Evolutionary conservation across 1,140 invertebrate genomes (phyloP).

Genomic region (Ips nitidus): DNA sequence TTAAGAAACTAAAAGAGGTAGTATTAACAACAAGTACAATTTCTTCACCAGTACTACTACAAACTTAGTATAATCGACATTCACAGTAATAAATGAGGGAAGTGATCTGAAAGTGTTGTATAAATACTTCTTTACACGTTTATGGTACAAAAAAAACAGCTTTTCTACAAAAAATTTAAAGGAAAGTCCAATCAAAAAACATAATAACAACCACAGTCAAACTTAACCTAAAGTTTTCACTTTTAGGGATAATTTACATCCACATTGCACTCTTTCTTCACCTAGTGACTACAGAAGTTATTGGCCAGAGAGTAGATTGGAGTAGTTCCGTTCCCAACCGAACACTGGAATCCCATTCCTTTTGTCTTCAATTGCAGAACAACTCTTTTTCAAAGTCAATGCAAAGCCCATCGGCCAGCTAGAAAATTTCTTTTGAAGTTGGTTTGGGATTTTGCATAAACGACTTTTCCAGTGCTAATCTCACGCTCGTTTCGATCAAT

Average conservation of each 20-base stretch:
- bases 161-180: too few species aligned
- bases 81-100: too few species aligned
- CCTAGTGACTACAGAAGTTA: slow-evolving; percentile 51
- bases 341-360: slow-evolving; percentile 76
- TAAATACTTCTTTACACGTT: too few species aligned
- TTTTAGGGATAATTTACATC: too few species aligned
- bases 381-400: slow-evolving; percentile 93
- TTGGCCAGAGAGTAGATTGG: slow-evolving; percentile 59
- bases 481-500: slow-evolving; percentile 92
- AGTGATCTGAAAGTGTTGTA: too few species aligned
- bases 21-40: slow-evolving; percentile 41
- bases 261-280: slow-evolving; percentile 23
- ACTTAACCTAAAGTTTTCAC: too few species aligned
- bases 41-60: slow-evolving; percentile 42
- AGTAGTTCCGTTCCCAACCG: slow-evolving; percentile 50
- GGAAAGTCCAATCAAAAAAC: too few species aligned
- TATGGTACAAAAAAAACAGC: too few species aligned
- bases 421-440: slow-evolving; percentile 92
- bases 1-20: slow-evolving; percentile 15
- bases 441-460: slow-evolving; percentile 96
- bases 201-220: too few species aligned
- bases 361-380: slow-evolving; percentile 93
- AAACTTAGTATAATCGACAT: slow-evolving; percentile 15
- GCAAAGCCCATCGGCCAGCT: slow-evolving; percentile 84
- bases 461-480: slow-evolving; percentile 90